Base-by-base conservation (phyloP, 2,113 vertebrate genomes). In the Indicator indicator region DNA sequence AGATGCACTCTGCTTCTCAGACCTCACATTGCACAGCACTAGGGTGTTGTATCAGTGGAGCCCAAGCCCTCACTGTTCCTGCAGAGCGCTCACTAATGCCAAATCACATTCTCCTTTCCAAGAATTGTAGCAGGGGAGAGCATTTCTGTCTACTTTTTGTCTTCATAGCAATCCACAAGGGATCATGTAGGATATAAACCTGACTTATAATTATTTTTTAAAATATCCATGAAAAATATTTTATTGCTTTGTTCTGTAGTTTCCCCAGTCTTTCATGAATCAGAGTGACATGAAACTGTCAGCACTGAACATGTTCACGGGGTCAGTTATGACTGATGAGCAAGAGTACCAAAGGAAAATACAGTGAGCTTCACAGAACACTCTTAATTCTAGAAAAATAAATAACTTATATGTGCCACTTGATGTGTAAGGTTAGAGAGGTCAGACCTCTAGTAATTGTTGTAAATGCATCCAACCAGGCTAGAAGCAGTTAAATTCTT, bases 371-470 rank as follows among this genome's bases (percentile, higher is more conserved):
- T 94, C 83, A 93, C 73, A 95, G 73, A 91, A 86, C 86, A 76
- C 83, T 92, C 80, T 95, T 93, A 94, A 96, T 93, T 94, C 90
- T 90, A 94, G 76, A 76, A 91, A 95, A 96, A 97, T 93, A 97
- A 97, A 95, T 95, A 92, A 88, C 24, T 13, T 24, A 5, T 81
- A 23, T 40, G 69, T 90, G 54, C 64, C 4, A 4, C 64, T 89
- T 87, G 74, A 77, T 88, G 40, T 79, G 5, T 59, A 63, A 94
- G 83, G 93, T 95, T 91, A 82, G 77, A 96, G 86, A 93, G 92
- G 89, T 96, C 93, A 95, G 56, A 86, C 77, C 73, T 92, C 48
- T 40, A 89, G 48, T 76, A 94, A 86, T 67, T 77, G 52, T 91
- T 85, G 70, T 83, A 71, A 93, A 70, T 90, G 80, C 76, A 83